A percentile compares a stretch with the other conserved stretches of the same genome.
Conservation (phyloP, 2,113 vertebrate genomes). For the Chroicocephalus ridibundus region DNA sequence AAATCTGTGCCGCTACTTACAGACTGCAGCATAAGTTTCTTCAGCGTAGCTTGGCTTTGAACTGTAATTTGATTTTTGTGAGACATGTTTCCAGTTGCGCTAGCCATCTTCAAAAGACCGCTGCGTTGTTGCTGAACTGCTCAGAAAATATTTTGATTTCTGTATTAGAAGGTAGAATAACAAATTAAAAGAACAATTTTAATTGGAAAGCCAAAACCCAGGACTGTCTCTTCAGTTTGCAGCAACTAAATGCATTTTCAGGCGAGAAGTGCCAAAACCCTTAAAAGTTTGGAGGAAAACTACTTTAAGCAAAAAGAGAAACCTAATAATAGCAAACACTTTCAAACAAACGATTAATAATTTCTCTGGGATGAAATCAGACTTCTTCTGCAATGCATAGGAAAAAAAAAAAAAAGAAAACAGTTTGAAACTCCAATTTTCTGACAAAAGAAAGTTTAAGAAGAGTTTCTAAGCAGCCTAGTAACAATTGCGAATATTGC, state of each 20-base stretch:
- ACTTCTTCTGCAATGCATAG: background rate
- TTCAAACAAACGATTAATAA: background rate
- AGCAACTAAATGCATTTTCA: background rate
- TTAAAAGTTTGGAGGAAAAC: background rate
- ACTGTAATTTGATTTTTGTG: background rate
- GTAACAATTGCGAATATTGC: background rate
- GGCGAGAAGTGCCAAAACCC: background rate
- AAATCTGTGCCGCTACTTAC: background rate
- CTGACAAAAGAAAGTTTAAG: background rate
- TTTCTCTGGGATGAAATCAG: background rate
- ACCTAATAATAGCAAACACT: background rate
- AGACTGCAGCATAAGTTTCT: background rate
- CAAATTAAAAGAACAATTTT: background rate
- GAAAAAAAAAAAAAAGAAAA: background rate
- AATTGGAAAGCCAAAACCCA: background rate
- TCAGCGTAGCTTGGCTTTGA: background rate
- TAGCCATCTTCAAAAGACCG: background rate
- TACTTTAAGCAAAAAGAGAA: background rate
- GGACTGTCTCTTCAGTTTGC: background rate
- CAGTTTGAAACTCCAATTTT: background rate
- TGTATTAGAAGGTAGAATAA: background rate
- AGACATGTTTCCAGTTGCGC: background rate
- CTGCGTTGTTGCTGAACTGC: background rate
- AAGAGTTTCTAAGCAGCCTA: background rate
- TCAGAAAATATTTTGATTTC: background rate